A percentile compares a stretch with the other conserved stretches of the same genome.
Evolutionary conservation across 1,140 invertebrate genomes (phyloP).

Genomic region (Ostrea edulis): DNA sequence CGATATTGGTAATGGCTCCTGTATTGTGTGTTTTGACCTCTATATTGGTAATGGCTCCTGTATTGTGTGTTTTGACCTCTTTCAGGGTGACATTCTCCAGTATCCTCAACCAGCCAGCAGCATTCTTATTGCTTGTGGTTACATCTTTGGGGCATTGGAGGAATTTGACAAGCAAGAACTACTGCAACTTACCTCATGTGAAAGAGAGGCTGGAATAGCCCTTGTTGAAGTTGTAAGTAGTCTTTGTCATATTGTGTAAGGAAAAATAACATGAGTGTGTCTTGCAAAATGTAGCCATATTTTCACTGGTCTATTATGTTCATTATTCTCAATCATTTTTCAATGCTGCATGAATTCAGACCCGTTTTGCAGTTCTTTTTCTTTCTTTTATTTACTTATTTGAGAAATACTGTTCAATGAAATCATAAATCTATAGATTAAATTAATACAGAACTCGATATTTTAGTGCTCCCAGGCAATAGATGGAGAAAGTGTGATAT

Average conservation of each 20-base stretch:
- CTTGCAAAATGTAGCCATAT: background rate
- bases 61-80: background rate
- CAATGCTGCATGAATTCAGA: too few relatives aligned
- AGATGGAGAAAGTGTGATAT: background rate
- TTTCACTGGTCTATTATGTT: too few relatives aligned
- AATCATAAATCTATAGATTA: too few relatives aligned
- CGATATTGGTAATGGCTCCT: background rate
- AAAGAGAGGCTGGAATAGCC: background rate
- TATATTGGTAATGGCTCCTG: background rate
- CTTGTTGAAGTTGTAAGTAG: background rate
- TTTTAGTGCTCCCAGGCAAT: conserved; percentile 21
- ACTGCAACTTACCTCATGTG: conserved; percentile 5
- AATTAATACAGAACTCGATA: background rate
- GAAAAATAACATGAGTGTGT: background rate
- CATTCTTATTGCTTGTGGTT: background rate
- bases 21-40: background rate
- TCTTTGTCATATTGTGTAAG: too few relatives aligned
- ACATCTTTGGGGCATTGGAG: background rate
- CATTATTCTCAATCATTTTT: too few relatives aligned
- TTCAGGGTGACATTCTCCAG: background rate
- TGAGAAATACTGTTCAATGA: too few relatives aligned
- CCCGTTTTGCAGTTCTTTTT: too few relatives aligned
- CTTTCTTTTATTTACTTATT: too few relatives aligned
- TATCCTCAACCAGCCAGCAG: background rate
- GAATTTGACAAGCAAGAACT: conserved; percentile 25